Evolutionary conservation across 2,113 vertebrate genomes (phyloP).

Genomic region (Piaya cayana): DNA sequence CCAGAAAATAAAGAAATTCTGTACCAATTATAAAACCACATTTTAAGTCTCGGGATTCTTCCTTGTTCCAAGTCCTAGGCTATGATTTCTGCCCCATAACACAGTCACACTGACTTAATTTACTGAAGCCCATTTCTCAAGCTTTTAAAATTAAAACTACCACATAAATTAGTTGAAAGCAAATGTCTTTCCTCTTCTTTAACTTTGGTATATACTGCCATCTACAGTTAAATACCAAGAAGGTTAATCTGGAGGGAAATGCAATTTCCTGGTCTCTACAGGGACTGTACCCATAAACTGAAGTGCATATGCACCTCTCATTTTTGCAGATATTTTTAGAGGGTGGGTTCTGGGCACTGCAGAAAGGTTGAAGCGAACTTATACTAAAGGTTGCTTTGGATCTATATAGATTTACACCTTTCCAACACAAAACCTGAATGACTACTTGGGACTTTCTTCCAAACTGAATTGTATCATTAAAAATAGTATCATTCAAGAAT

Average conservation of each 20-base stretch:
- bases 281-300: neutral
- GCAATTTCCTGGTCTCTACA: neutral
- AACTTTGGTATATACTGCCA: neutral
- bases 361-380: neutral
- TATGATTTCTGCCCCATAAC: neutral
- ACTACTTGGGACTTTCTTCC: neutral
- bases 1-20: neutral
- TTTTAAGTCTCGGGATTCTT: neutral
- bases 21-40: neutral
- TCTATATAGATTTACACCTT: neutral
- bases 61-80: neutral
- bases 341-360: neutral
- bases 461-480: neutral
- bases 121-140: neutral
- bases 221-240: neutral
- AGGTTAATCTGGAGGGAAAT: neutral
- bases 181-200: neutral
- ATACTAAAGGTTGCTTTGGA: neutral
- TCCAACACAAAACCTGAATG: neutral
- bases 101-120: neutral
- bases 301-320: neutral
- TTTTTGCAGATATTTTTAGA: neutral
- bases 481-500: neutral
- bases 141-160: neutral
- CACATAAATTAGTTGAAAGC: neutral